Evolutionary conservation across 2,113 vertebrate species (phyloP), one percentile per base, ranked within the genome.

Genomic region (Sceloporus tristichus): DNA sequence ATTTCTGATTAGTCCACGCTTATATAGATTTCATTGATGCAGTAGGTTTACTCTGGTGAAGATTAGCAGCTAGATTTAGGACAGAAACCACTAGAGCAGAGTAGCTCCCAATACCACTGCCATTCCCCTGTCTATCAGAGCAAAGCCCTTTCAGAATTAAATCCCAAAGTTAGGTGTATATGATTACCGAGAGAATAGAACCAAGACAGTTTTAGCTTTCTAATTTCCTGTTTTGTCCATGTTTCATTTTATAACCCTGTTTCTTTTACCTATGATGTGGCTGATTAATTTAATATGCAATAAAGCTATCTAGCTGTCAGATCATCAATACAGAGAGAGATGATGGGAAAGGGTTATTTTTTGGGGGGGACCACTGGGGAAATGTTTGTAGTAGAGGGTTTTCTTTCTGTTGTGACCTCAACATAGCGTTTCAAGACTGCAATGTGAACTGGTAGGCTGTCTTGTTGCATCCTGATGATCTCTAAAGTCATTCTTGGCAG

Each of bases 401-500:
- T 85, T n/a, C 80, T 90, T 53, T 38, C 3, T 65, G 74, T 79
- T 90, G 7, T n/a, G 18, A 85, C 62, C 18, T 10, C 8, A 82
- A 1, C 2, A 85, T 76, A 87, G 48, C 81, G 0, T 0, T 85
- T 38, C 38, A 19, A 91, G 14, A 23, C 5, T 38, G 25, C 80
- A 62, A 62, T 71, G 53, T 48, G 85, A 59, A 76, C 80, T 74
- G 83, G 9, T n/a, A 88, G 74, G 81, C 3, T 87, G 29, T 25
- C 38, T 88, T 53, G 90, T 88, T 81, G 48, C 80, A 80, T 85
- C 29, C 0, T 10, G 77, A 56, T 89, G 56, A 34, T 88, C 19
- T 59, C 89, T 94, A 77, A 92, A 82, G 21, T 85, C 9, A 56
- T 86, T 87, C 82, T 92, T 91, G 89, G 85, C 82, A 87, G 79